Evolutionary conservation across 1,140 invertebrate genomes (phyloP), one percentile per base, ranked within the genome.

Genomic region (Maconellicoccus hirsutus): DNA sequence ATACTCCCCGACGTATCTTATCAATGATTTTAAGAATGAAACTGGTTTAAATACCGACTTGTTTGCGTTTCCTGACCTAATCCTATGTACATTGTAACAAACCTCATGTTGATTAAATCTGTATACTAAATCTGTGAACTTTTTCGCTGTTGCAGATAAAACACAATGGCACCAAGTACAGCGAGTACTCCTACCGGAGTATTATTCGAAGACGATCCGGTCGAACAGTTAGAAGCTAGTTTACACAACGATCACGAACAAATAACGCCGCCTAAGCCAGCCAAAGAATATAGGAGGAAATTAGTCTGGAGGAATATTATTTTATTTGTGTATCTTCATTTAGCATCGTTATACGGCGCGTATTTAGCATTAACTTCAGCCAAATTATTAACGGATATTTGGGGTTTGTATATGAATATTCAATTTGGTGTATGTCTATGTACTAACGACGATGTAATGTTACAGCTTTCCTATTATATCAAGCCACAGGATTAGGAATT

Each of bases 291-390:
- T 73, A 71, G 72, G 59, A 76, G 82, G 7, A 76, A 88, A 75
- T 86, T 95, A 26, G 94, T 98, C 0, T 98, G 96, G 95, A 86
- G 89, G 75, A 98, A 98, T 79, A 92, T 98, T 10, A 81, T 90
- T 6, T 79, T 93, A 0, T 96, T 98, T 78, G 76, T 81, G 7
- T 87, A 88, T 73, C 84, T 98, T n/a, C 96, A 99, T 80, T 26
- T 91, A 14, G 87, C 86, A 23, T 90, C 93, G 2, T 22, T 97
- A 0, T 95, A 95, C 78, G 94, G 93, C 26, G 75, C 89, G 0
- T 96, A 90, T 76, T 83, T 96, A 0, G 83, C 86, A 74, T 78
- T 96, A 10, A 88, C 89, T 8, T 86, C 86, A 0, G 92, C 92
- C 23, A 89, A 90, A 82, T 84, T 88, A 79, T 77, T 82, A 70